These are phyloP conservation scores for Dipodomys spectabilis DNA, from an alignment of 2,113 vertebrate genomes.

Conservation along the genomic window DNA sequence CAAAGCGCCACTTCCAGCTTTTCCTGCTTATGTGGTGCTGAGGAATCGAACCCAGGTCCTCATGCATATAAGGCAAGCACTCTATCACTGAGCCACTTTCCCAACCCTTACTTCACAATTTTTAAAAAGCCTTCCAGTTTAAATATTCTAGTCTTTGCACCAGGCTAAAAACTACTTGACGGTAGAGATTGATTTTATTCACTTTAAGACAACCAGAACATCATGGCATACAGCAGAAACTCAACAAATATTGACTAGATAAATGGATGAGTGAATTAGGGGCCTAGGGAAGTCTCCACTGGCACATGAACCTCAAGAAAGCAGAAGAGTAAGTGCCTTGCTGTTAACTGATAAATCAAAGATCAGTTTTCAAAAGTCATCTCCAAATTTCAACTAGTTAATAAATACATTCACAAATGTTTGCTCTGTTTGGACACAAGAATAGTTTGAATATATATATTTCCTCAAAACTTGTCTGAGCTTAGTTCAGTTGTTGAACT, in stretches of 20 bases:
- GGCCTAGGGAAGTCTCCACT: constrained; percentile 16
- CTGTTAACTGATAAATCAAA: not conserved
- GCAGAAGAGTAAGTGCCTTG: constrained; percentile 17
- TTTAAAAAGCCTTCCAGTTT: not conserved
- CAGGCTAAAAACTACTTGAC: constrained; percentile 41
- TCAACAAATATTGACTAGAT: constrained; percentile 45
- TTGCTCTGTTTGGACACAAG: not conserved
- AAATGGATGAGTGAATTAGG: constrained; percentile 18
- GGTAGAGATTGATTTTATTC: constrained; percentile 53
- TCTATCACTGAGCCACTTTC: no score
- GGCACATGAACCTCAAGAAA: constrained; percentile 33
- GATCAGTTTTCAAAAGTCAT: constrained; percentile 23
- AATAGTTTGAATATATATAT: not conserved
- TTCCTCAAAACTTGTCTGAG: constrained; percentile 40
- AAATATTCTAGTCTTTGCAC: constrained; percentile 20
- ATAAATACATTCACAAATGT: not conserved
- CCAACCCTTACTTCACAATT: not conserved
- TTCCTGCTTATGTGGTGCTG: no score
- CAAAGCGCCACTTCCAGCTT: no score
- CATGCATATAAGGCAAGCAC: no score
- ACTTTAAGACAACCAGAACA: constrained; percentile 22
- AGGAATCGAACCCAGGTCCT: no score
- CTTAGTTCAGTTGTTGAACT: constrained; percentile 12
- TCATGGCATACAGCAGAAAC: not conserved
- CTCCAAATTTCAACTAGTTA: constrained; percentile 46